Evolutionary conservation across 1,140 invertebrate species (phyloP), one percentile per base, ranked within the genome.

Genomic region (Trachelipus rathkii): DNA sequence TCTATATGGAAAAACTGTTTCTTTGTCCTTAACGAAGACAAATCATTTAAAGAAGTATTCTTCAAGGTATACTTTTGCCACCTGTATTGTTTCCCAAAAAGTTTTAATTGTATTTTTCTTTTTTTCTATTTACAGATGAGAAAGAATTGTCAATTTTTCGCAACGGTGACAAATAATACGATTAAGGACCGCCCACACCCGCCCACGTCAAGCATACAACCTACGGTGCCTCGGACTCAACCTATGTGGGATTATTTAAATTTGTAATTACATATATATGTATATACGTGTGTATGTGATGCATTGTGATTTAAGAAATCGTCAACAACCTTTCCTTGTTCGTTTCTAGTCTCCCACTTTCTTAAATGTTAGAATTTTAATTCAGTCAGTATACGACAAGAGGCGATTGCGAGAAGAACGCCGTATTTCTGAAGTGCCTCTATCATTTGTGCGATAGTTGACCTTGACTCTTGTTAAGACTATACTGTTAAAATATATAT

Each of bases 121-220:
- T 15, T 50, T 19, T 60, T 60, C 19, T 33, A 33, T 33, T 33
- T 33, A 33, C 33, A 33, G 33, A 33, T 33, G 33, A 33, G 33
- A 33, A 33, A 3, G 33, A 33, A 33, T 6, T 6, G 33, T 33
- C 33, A 33, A 33, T 3, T 33, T 33, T 33, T 33, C 33, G 33
- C 33, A 33, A 33, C 33, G 33, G 33, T 33, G 33, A 33, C 33
- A 33, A 33, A 33, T 33, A 33, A 33, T 33, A 33, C 33, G 33
- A 33, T 33, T 33, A 60, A 60, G 11, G 11, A 19, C 50, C 50
- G 50, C 50, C 50, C 8, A 60, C 50, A 60, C 50, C 19, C 50
- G 50, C 50, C 50, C 50, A 60, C 50, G 50, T 15, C 50, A 60
- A 60, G 50, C 50, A 60, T 13, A 19, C 50, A 60, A 60, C 50